A percentile compares a stretch with the other conserved stretches of the same genome.
phyloP scores from a whole-genome alignment of 2,797 vertebrate genomes.

The Gobio occitaniae region DNA sequence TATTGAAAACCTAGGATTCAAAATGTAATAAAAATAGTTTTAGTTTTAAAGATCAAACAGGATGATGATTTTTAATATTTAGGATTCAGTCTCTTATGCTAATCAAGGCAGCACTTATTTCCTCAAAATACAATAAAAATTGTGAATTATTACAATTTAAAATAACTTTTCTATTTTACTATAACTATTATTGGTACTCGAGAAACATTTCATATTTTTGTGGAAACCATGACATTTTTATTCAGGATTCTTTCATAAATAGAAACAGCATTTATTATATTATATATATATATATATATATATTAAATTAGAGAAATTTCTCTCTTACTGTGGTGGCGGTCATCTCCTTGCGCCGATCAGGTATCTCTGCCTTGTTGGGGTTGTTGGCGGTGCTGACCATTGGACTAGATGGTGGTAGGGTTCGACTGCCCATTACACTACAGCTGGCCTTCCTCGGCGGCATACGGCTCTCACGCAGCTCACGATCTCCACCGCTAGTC shows the following conservation, averaged over 20 bases:
- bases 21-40: neutral
- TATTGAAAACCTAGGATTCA: neutral
- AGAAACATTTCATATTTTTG: neutral
- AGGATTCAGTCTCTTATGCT: neutral
- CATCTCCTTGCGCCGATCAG: slow-evolving; percentile 90
- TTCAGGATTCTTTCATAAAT: neutral
- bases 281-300: no score
- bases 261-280: neutral
- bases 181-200: neutral
- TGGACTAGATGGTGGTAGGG: slow-evolving; percentile 89
- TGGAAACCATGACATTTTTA: neutral
- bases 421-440: slow-evolving; percentile 85
- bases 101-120: neutral
- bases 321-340: slow-evolving; percentile 84
- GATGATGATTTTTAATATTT: neutral
- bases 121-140: neutral
- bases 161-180: neutral
- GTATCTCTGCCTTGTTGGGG: slow-evolving; percentile 94
- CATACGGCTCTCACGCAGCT: slow-evolving; percentile 88
- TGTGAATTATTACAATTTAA: neutral
- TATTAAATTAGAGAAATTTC: neutral
- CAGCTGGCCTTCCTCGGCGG: slow-evolving; percentile 87
- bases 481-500: slow-evolving; percentile 86
- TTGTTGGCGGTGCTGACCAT: slow-evolving; percentile 96
- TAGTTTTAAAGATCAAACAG: neutral